Conservation (phyloP, 1,140 invertebrate genomes). For the Cydia splendana region DNA sequence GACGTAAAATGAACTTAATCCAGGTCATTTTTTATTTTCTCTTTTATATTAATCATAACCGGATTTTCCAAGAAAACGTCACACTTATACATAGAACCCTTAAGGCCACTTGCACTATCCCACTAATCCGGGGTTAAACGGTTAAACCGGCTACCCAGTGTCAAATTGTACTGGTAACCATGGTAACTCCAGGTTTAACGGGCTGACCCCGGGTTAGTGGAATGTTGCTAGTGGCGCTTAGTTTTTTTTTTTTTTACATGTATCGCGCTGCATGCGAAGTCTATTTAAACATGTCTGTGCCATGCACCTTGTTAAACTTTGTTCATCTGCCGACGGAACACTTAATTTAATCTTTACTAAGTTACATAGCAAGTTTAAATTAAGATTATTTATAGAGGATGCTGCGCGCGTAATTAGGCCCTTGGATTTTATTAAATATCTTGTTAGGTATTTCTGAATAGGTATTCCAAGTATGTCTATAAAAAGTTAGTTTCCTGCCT, state of each 20-base stretch:
- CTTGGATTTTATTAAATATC: neutral
- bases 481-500: neutral
- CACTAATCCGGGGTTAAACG: no score
- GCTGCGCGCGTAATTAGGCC: neutral
- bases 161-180: no score
- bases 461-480: neutral
- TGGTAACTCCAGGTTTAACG: no score
- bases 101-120: no score
- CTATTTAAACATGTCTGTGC: neutral
- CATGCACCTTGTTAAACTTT: slow-evolving; percentile 33
- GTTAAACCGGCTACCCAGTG: no score
- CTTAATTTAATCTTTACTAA: slow-evolving; percentile 32
- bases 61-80: neutral
- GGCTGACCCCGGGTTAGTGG: no score
- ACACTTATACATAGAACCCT: no score
- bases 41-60: no score
- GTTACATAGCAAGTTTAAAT: slow-evolving; percentile 30
- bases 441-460: neutral
- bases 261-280: neutral
- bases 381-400: slow-evolving; percentile 32
- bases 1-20: no score
- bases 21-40: no score
- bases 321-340: slow-evolving; percentile 27
- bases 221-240: no score
- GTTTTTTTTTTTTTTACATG: no score